Evolutionary conservation across 2,797 vertebrate species (phyloP).

Genomic region (Anniella stebbinsi): DNA sequence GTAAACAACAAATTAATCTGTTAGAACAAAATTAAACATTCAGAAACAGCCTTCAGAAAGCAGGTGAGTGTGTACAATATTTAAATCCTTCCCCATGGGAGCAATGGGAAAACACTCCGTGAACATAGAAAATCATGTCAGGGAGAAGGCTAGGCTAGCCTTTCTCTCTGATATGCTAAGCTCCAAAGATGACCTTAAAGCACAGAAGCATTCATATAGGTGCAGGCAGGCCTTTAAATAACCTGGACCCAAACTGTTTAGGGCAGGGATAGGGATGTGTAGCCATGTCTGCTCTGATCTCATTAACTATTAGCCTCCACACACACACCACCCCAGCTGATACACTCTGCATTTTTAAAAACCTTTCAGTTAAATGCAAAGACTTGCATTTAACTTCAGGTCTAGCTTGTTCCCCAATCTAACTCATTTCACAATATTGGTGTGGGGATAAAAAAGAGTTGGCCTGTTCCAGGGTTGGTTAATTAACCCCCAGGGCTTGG

Average conservation of each 20-base stretch:
- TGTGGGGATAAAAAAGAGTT: not conserved
- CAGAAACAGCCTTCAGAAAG: not conserved
- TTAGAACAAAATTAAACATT: not conserved
- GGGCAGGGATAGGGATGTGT: no score
- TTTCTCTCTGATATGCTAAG: not conserved
- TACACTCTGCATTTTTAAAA: not conserved
- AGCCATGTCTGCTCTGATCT: not conserved
- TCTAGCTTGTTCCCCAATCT: not conserved
- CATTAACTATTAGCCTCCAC: not conserved
- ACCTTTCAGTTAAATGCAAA: not conserved
- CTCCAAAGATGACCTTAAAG: no score
- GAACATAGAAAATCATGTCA: not conserved
- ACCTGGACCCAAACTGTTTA: no score
- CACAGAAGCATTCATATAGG: no score
- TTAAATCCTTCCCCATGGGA: not conserved
- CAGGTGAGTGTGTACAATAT: not conserved
- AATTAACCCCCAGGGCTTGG: no score
- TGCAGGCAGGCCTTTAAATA: no score
- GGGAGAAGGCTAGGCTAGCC: rapidly evolving
- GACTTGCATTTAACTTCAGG: not conserved
- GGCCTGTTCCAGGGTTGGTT: no score
- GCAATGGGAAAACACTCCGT: not conserved
- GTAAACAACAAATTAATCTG: not conserved
- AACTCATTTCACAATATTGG: not conserved
- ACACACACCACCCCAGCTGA: not conserved